Evolutionary conservation across 2,797 vertebrate species (phyloP).

Genomic region (Odontamblyopus lacepedii): DNA sequence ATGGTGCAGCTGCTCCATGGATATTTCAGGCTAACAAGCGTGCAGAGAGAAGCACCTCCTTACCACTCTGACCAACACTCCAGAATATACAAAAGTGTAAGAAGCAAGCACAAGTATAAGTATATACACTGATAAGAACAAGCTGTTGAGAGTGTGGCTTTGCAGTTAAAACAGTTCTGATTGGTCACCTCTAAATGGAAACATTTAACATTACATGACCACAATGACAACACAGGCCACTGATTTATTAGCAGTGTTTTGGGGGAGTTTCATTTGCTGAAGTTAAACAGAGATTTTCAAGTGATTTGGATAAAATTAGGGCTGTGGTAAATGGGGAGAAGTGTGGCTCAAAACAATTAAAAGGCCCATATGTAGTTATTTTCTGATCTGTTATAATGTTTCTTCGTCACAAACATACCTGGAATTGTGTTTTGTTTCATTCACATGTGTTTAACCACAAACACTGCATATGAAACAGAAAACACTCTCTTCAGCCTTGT

Average conservation of each 20-base stretch:
- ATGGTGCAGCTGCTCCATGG: conserved; percentile 73
- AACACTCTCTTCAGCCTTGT: no score
- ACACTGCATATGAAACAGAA: no score
- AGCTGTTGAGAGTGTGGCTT: not conserved
- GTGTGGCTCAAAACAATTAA: no score
- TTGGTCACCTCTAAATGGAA: not conserved
- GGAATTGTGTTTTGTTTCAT: no score
- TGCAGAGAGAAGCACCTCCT: conserved; percentile 33
- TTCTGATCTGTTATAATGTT: no score
- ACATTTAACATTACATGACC: not conserved
- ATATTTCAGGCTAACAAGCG: conserved; percentile 66
- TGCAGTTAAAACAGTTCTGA: not conserved
- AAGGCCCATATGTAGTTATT: no score
- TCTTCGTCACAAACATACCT: no score
- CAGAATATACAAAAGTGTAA: conserved; percentile 3
- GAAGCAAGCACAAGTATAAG: conserved; percentile 1
- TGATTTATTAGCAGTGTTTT: not conserved
- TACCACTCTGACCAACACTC: conserved; percentile 5
- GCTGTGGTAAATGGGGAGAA: no score
- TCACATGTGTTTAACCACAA: no score
- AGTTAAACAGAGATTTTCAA: no score
- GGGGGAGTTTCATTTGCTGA: no score
- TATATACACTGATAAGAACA: not conserved
- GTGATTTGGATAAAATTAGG: no score
- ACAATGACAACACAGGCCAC: not conserved